Evolutionary conservation across 2,797 vertebrate species (phyloP).

Genomic region (Eutrigla gurnardus): DNA sequence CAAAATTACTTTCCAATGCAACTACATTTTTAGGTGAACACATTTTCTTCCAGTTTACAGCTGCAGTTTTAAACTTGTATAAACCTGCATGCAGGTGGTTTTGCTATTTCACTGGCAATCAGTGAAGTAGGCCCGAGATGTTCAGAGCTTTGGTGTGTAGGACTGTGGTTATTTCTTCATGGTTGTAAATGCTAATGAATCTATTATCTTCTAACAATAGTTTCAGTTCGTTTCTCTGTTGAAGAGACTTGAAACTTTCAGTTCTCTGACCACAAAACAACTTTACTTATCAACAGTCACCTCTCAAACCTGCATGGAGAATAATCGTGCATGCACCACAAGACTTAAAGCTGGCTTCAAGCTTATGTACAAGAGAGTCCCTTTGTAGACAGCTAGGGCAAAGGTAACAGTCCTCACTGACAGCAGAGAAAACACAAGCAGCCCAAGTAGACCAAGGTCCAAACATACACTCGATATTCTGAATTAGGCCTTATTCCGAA

Average conservation of each 20-base stretch:
- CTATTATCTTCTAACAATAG: neutral
- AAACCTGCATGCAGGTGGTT: neutral
- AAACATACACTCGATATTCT: neutral
- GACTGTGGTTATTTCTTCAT: neutral
- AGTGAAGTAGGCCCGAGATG: neutral
- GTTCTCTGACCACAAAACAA: no score
- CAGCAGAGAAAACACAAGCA: neutral
- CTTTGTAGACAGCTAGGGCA: no score
- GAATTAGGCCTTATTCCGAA: neutral
- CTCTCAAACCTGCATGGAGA: no score
- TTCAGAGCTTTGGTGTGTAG: no score
- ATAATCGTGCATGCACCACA: no score
- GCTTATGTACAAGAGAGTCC: no score
- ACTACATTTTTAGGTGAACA: no score
- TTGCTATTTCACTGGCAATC: neutral
- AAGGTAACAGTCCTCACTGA: no score
- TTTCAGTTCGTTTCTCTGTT: neutral
- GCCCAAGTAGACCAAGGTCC: neutral
- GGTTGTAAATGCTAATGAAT: neutral
- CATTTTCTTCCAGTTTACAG: neutral
- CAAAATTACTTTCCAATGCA: neutral
- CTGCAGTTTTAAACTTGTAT: neutral
- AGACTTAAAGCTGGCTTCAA: neutral
- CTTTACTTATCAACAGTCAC: no score
- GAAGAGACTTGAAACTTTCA: neutral